A percentile compares a stretch with the other conserved stretches of the same genome.
Evolutionary conservation across 2,797 vertebrate genomes (phyloP).

Genomic region (Rhinogobio ventralis): DNA sequence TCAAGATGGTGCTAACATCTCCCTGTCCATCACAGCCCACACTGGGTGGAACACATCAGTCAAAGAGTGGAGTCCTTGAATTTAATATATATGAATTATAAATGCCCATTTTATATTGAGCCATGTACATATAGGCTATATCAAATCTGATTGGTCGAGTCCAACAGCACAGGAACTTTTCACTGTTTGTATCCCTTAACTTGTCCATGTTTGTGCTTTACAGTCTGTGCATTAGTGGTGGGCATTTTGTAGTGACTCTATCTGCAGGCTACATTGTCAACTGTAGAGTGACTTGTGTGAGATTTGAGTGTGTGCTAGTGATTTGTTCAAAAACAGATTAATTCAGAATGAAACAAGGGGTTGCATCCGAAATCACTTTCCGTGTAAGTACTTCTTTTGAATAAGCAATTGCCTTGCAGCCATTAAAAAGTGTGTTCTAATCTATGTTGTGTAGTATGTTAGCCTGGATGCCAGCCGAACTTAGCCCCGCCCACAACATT

Average conservation of each 20-base stretch:
- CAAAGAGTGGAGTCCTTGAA: not conserved
- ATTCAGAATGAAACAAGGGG: not conserved
- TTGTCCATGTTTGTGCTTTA: not conserved
- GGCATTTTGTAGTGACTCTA: not conserved
- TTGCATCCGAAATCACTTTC: not conserved
- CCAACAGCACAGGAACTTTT: not conserved
- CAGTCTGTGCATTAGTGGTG: not conserved
- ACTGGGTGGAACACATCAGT: slow-evolving; percentile 1
- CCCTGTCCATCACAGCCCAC: slow-evolving; percentile 31
- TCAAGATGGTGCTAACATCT: slow-evolving; percentile 50
- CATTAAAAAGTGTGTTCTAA: not conserved
- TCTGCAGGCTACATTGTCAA: not conserved
- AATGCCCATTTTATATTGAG: not conserved
- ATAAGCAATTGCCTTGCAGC: not conserved
- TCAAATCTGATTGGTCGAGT: not conserved
- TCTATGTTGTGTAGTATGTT: not conserved
- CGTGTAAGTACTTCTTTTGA: not conserved
- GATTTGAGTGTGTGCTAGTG: not conserved
- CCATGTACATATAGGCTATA: not conserved
- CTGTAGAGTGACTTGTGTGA: not conserved
- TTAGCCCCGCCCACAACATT: too few species aligned
- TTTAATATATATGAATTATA: slow-evolving; percentile 12
- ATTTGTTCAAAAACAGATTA: not conserved
- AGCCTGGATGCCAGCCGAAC: too few species aligned
- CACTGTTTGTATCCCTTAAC: not conserved